Base-by-base conservation (phyloP, 2,797 vertebrate genomes). In the Manis pentadactyla region DNA sequence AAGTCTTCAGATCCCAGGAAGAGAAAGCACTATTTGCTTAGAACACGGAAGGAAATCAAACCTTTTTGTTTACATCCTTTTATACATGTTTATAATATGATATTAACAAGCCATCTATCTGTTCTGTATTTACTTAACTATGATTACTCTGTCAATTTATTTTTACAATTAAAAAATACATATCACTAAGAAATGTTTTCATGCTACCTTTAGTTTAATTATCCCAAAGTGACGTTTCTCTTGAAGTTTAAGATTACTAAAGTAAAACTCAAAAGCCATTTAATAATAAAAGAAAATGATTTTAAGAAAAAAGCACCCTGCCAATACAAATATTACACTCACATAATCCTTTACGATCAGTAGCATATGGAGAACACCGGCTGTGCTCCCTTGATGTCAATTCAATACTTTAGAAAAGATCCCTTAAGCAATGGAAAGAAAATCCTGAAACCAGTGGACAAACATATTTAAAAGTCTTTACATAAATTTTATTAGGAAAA, bases 1-100 rank as follows among this genome's bases (percentile, higher is more conserved):
- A 97, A 90, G 71, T 97, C 93, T 97, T 93, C 29, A 23, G 86
- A 96, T 66, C 74, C 97, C 94, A 96, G 79, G 96, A 53, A 31
- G 55, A 59, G 96, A 97, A 90, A 74, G 17, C 59, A 78, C 68
- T 93, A 34, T 94, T 73, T 87, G 59, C 71, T 88, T 34, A 42
- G 39, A 79, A 63, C 1, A 11, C 34, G 57, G 19, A 79, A 63
- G 42, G 91, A 82, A 69, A 63, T 18, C 31, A 73, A 87, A 57
- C 42, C 25, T 81, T 42, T 59, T 63, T 57, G 19, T 83, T 84
- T 31, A 77, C 25, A n/a, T 59, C 68, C 27, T 85, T 61, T 71
- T 49, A 73, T 34, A 64, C 39, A 81, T 84, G 18, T 46, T 93
- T 74, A 96, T 39, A 93, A 64, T 49, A 91, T 63, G 89, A 93